Conservation (phyloP, 2,797 vertebrate species). For the Cuculus canorus region DNA sequence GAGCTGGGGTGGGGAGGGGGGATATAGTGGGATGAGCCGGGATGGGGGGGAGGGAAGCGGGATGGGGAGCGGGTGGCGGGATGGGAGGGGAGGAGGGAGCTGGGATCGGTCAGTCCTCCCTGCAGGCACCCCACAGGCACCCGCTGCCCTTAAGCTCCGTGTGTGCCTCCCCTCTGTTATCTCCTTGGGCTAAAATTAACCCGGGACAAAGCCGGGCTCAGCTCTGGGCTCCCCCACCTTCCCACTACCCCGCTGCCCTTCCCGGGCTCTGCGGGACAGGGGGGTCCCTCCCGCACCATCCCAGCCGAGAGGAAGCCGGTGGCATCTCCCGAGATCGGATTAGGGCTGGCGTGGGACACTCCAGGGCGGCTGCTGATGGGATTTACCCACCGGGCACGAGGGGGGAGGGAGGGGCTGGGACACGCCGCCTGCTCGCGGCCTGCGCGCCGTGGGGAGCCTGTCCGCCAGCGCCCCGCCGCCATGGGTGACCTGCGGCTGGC, state of each 20-base stretch:
- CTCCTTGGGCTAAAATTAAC: slow-evolving; percentile 42
- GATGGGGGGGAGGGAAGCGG: no score
- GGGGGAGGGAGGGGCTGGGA: background rate
- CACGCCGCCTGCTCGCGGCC: background rate
- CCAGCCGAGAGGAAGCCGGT: background rate
- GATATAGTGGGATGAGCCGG: no score
- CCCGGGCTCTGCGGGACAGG: fast-evolving
- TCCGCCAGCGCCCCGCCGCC: no score
- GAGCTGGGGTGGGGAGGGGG: no score
- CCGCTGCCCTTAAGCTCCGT: background rate
- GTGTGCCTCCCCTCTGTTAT: background rate
- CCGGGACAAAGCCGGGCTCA: slow-evolving; percentile 19
- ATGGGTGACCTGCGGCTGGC: background rate
- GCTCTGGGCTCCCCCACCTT: background rate
- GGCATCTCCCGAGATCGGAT: background rate
- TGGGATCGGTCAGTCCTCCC: no score
- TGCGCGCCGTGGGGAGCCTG: background rate
- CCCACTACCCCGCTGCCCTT: no score
- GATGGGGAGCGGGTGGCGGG: no score
- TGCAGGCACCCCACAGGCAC: no score
- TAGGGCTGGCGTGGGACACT: background rate
- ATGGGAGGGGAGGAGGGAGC: no score
- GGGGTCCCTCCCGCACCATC: background rate
- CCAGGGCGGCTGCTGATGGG: background rate
- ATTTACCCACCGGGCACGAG: background rate